Base-by-base conservation (phyloP, 2,797 vertebrate genomes). In the Pseudomugil gertrudae region DNA sequence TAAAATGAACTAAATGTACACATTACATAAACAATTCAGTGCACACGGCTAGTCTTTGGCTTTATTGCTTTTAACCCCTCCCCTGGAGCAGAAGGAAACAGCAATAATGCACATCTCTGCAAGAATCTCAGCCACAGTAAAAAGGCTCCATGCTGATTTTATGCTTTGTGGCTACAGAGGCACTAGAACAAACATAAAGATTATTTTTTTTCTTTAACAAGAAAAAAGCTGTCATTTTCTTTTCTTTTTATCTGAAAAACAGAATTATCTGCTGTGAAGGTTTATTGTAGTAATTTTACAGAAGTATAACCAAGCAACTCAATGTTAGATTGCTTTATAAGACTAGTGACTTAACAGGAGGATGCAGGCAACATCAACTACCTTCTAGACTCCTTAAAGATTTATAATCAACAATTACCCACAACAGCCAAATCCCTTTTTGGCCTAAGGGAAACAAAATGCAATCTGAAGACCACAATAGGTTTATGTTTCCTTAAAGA, bases 351-450 rank as follows among this genome's bases (percentile, higher is more conserved):
- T 57, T 63, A 75, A 81, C 69, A 66, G 82, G 74, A 71, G 50
- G 63, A 68, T 67, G 51, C 55, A 76, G 75, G 66, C 59, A 63
- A 72, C 68, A 53, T 57, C 58, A 82, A 87, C 80, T 75, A 74
- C 79, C 72, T 75, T 81, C 56, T 58, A 56, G 48, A 35, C 61
- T 72, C 45, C 74, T 81, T 69, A 74, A 64, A 78, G 62, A 76
- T 69, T 79, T 67, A 57, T 65, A 72, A 71, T 60, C 68, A 62
- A 79, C 21, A 57, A 84, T 79, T 58, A 75, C 40, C 36, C 63
- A 63, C 61, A 71, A 47, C 21, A 64, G 64, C 66, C 79, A 73
- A 36, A 71, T 48, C 55, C 33, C 32, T 30, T 33, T 74, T 43
- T 33, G n/a, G 64, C 23, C 29, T 23, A 35, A 35, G 27, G 55